Conservation (phyloP, 2,797 vertebrate species). For the Clarias pachynema region DNA sequence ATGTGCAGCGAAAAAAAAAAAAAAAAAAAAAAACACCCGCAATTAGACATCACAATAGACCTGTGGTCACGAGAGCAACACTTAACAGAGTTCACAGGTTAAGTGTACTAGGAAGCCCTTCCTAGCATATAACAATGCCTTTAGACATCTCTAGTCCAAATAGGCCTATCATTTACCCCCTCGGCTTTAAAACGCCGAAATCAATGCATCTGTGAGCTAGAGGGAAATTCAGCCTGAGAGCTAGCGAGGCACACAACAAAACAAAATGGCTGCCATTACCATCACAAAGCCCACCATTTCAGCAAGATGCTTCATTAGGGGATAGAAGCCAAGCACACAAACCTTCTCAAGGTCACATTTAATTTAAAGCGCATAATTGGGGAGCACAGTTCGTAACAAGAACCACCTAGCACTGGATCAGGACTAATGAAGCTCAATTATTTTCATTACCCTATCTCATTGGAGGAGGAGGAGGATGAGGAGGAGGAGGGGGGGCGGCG, state of each 20-base stretch:
- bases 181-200: slow-evolving; percentile 56
- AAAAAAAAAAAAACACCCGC: slow-evolving; percentile 21
- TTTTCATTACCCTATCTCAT: slow-evolving; percentile 85
- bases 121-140: slow-evolving; percentile 50
- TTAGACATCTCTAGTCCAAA: slow-evolving; percentile 53
- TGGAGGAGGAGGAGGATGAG: slow-evolving; percentile 45
- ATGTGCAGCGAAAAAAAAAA: too few relatives aligned
- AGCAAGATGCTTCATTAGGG: slow-evolving; percentile 83
- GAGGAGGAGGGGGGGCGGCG: background rate
- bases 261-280: slow-evolving; percentile 72
- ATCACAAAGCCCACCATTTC: slow-evolving; percentile 76
- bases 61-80: slow-evolving; percentile 41
- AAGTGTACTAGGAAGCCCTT: slow-evolving; percentile 55
- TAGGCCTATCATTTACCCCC: slow-evolving; percentile 53
- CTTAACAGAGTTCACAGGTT: slow-evolving; percentile 55
- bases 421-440: slow-evolving; percentile 89
- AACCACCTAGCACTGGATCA: slow-evolving; percentile 73
- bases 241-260: slow-evolving; percentile 52
- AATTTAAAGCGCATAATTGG: slow-evolving; percentile 99
- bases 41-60: slow-evolving; percentile 39
- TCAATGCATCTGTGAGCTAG: slow-evolving; percentile 46
- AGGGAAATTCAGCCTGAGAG: slow-evolving; percentile 19
- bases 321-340: slow-evolving; percentile 80
- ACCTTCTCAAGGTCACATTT: slow-evolving; percentile 98
- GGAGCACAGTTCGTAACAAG: slow-evolving; percentile 99